Conservation (phyloP, 2,113 vertebrate genomes). For the Hippocampus abdominalis region DNA sequence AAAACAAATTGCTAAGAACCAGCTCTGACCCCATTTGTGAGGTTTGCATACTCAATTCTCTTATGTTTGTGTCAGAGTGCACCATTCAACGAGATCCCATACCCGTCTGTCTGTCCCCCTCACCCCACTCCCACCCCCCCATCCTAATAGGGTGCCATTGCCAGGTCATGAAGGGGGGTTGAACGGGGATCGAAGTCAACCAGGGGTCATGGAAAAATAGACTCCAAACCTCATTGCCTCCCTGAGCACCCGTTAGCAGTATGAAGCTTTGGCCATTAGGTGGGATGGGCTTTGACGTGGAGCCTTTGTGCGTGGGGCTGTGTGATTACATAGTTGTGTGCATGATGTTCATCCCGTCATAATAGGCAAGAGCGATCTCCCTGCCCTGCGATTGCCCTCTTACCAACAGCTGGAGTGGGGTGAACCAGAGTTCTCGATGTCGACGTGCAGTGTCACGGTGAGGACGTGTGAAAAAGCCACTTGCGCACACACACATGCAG, state of each 20-base stretch:
- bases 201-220: conserved; percentile 73
- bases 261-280: conserved; percentile 62
- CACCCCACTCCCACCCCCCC: conserved; percentile 27
- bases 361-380: conserved; percentile 58
- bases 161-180: conserved; percentile 70
- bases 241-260: conserved; percentile 66
- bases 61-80: conserved; percentile 55
- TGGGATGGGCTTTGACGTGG: conserved; percentile 57
- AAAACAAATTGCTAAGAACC: conserved; percentile 67
- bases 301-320: conserved; percentile 43
- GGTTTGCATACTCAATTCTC: conserved; percentile 61
- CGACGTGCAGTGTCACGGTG: conserved; percentile 51
- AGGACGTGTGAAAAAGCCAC: conserved; percentile 63
- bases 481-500: conserved; percentile 2
- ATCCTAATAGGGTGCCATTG: conserved; percentile 71
- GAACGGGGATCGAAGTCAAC: conserved; percentile 69
- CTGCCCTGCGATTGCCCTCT: conserved; percentile 58
- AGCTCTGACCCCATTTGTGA: conserved; percentile 62
- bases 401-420: conserved; percentile 68
- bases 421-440: conserved; percentile 61
- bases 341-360: conserved; percentile 51
- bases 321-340: conserved; percentile 29
- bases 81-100: conserved; percentile 67
- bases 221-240: conserved; percentile 73
- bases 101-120: conserved; percentile 39